Evolutionary conservation across 2,888 invertebrate genomes (phyloP), one percentile per base, ranked within the genome.

Genomic region (Macroteleia sp.): DNA sequence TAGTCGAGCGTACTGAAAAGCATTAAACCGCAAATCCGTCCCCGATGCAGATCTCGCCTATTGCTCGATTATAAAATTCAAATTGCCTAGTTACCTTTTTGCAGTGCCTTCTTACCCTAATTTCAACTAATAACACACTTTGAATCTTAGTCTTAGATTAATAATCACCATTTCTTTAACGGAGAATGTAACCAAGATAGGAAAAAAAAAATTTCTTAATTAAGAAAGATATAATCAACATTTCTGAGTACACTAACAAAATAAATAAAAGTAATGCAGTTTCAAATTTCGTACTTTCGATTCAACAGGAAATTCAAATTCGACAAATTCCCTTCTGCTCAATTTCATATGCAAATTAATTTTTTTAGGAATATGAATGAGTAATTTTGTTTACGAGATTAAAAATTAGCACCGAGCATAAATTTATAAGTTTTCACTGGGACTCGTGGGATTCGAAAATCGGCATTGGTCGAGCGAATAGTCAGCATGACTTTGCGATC

Each of bases 401-500:
- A 44, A 34, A 57, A 77, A 64, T 71, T 66, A 61, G 36, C 42
- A 61, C 41, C 9, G 12, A 42, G 61, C 25, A 64, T 66, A 70
- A 77, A 77, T 80, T 74, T 77, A 61, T 77, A 77, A 73, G 54
- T 76, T 48, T 70, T 56, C 48, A 59, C 32, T 42, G 39, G 48
- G 59, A 44, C 61, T 57, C 54, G 64, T 54, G 46, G 44, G 54
- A 57, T 67, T 52, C 64, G 61, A 62, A 67, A 46, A 64, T 67
- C 73, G 61, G 62, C 80, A 77, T 70, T 52, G 52, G 42, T 74
- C 59, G 75, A 74, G 71, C 62, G 70, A 75, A 82, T 76, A 86
- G 88, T 88, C 89, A 88, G 83, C 85, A 83, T 88, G 88, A 88
- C 83, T 83, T 50, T 74, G 84, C 82, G 74, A 79, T 80, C 75